A percentile compares a stretch with the other conserved stretches of the same genome.
phyloP scores from a whole-genome alignment of 2,888 invertebrate species.

The Agrilus cyanescens region DNA sequence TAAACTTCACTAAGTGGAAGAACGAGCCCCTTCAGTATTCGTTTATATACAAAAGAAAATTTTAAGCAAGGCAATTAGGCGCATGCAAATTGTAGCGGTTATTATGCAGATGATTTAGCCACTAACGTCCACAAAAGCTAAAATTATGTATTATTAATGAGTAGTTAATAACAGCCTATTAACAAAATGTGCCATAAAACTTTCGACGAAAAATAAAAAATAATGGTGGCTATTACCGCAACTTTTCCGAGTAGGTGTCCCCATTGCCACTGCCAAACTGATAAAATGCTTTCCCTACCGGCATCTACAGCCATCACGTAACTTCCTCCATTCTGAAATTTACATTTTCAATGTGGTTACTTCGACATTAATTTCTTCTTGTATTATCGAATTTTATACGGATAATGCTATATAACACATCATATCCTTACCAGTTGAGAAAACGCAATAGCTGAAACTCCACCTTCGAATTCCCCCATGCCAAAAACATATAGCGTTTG shows the following conservation, averaged over 20 bases:
- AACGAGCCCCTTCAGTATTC: too few species aligned
- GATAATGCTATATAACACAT: not conserved
- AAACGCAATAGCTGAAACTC: slow-evolving; percentile 80
- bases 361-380: not conserved
- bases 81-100: too few species aligned
- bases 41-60: too few species aligned
- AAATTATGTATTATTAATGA: too few species aligned
- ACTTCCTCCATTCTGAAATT: slow-evolving; percentile 70
- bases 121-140: too few species aligned
- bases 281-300: slow-evolving; percentile 78
- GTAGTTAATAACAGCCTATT: too few species aligned
- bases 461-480: slow-evolving; percentile 79
- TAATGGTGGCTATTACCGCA: slow-evolving; percentile 52
- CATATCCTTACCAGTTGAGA: slow-evolving; percentile 59
- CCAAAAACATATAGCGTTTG: slow-evolving; percentile 84
- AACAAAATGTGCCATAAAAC: not conserved
- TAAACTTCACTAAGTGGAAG: too few species aligned
- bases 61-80: too few species aligned
- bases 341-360: not conserved
- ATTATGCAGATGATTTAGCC: too few species aligned
- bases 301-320: slow-evolving; percentile 83
- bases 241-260: slow-evolving; percentile 87
- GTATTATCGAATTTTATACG: not conserved
- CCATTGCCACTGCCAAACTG: slow-evolving; percentile 95
- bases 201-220: not conserved